Evolutionary conservation across 2,113 vertebrate genomes (phyloP), one percentile per base, ranked within the genome.

Genomic region (Semnornis frantzii): DNA sequence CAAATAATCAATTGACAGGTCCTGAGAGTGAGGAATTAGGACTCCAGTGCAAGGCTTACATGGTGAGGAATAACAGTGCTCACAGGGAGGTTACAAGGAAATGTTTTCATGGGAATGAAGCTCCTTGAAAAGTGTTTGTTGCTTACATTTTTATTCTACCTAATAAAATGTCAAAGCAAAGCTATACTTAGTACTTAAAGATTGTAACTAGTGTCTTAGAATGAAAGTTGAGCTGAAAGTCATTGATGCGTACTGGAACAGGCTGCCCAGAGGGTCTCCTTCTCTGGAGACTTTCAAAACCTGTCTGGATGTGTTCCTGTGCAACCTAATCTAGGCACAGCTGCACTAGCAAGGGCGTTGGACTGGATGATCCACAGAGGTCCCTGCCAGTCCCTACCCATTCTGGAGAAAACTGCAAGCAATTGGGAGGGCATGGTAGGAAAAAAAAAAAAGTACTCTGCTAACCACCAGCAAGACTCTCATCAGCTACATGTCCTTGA

Each of bases 101-200:
- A 91, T 59, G 14, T 85, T 90, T 94, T 90, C 42, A 58, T 10
- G 19, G 44, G 48, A 65, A 9, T 48, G 28, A 75, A 88, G 4
- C 60, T 17, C 75, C 88, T 92, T 78, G 65, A 81, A 90, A 83
- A 50, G 57, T 88, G 80, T 88, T 90, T 88, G 71, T 86, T 69
- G 74, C 64, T 69, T 31, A 30, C 28, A 20, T 92, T 90, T 90
- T 78, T 20, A 69, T 55, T 44, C 52, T 91, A 19, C 33, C 57
- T 90, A 78, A 66, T 54, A 44, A 81, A 81, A 84, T 34, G 42
- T 44, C 80, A 81, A 60, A 86, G 62, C 48, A 73, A 83, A 85
- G 48, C 58, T 72, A 4, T 34, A 15, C 34, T 78, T 37, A 77
- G 75, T 86, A 10, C 23, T 42, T 3, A 42, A 60, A 82, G 58